Evolutionary conservation across 2,113 vertebrate species (phyloP).

Genomic region (Vidua macroura): DNA sequence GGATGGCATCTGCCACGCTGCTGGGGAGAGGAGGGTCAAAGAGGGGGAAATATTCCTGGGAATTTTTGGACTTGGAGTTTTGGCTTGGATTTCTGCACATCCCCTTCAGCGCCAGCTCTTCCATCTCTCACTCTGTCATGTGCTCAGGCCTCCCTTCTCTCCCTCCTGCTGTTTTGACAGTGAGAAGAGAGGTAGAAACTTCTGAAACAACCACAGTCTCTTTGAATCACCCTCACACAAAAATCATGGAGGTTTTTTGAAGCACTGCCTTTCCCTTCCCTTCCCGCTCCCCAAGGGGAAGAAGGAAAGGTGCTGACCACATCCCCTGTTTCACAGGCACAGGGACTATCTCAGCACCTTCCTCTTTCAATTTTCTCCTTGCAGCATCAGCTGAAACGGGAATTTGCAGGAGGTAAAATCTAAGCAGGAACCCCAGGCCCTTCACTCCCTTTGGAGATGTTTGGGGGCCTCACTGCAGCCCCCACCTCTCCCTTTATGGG

Average conservation of each 20-base stretch:
- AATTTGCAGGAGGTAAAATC: not conserved
- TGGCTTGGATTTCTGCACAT: not conserved
- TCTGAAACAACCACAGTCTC: not conserved
- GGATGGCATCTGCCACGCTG: not conserved
- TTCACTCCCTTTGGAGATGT: not conserved
- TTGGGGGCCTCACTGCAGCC: not conserved
- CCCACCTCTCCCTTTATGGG: not conserved
- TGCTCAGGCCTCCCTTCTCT: not conserved
- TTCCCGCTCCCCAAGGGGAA: not conserved
- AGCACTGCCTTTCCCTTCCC: not conserved
- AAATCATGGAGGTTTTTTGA: not conserved
- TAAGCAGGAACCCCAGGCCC: not conserved
- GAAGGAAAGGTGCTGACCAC: constrained; percentile 14
- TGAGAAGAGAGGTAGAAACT: not conserved
- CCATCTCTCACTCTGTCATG: not conserved
- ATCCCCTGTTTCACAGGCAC: not conserved
- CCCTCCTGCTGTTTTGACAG: not conserved
- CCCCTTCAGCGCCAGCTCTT: not conserved
- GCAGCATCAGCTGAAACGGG: not conserved
- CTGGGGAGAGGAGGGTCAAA: not conserved
- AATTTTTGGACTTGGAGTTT: not conserved
- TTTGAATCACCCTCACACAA: not conserved
- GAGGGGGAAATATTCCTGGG: not conserved
- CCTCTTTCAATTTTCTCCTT: constrained; percentile 9
- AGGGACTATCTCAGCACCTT: not conserved